These are phyloP conservation scores for Toxotes lorentzi DNA, from an alignment of 2,797 vertebrate genomes.

Conservation along the genomic window DNA sequence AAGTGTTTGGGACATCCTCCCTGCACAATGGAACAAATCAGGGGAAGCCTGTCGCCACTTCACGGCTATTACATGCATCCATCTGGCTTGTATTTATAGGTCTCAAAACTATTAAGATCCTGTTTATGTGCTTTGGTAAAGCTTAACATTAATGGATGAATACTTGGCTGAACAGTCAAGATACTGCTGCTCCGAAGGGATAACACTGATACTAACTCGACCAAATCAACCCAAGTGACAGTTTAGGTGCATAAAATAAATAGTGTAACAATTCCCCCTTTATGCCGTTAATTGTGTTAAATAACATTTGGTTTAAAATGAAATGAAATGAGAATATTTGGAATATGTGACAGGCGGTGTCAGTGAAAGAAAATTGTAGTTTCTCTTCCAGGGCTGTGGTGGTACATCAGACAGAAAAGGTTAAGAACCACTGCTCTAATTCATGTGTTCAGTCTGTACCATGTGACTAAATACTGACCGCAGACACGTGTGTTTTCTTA, in stretches of 20 bases:
- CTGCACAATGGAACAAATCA: conserved; percentile 73
- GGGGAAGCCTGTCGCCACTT: conserved; percentile 55
- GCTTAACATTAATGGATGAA: not conserved
- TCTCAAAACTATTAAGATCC: conserved; percentile 37
- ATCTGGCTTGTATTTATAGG: conserved; percentile 65
- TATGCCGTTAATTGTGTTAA: not conserved
- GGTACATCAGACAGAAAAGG: not conserved
- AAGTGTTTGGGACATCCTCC: conserved; percentile 79
- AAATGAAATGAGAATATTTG: not conserved
- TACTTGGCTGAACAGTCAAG: not conserved
- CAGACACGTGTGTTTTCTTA: not conserved
- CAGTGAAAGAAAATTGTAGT: not conserved
- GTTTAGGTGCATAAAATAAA: not conserved
- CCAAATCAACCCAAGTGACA: not conserved
- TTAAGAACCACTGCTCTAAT: not conserved
- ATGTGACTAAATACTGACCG: not conserved
- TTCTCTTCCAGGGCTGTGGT: not conserved
- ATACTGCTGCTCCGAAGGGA: not conserved
- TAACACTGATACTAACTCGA: not conserved
- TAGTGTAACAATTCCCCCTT: not conserved
- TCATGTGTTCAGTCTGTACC: not conserved
- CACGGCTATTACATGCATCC: conserved; percentile 25
- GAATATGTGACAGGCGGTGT: not conserved
- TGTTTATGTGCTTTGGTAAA: conserved; percentile 42
- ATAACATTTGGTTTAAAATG: not conserved